Percentiles rank a stretch among this genome's conserved stretches.
Evolutionary conservation across 2,888 invertebrate species (phyloP).

Genomic region (Cheilosia soror): DNA sequence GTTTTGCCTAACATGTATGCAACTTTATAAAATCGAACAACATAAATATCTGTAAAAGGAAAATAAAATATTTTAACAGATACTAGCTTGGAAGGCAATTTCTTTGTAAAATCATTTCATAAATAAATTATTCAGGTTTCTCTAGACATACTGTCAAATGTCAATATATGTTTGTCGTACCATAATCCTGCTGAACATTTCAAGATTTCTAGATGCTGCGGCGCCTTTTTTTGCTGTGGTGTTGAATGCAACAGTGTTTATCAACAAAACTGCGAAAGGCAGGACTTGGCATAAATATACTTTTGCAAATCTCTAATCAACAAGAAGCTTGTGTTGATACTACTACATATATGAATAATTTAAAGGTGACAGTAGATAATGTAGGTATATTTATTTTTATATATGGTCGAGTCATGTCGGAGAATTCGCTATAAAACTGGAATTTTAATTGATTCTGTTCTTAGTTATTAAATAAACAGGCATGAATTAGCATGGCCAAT

Average conservation of each 20-base stretch:
- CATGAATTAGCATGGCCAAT: not conserved
- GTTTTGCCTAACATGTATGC: not conserved
- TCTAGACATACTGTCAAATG: not conserved
- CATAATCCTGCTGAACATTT: constrained; percentile 30
- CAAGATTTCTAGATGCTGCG: constrained; percentile 10
- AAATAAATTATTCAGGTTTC: constrained; percentile 29
- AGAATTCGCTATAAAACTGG: not conserved
- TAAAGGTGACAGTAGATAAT: not conserved
- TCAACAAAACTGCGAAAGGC: not conserved
- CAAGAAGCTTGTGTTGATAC: not conserved
- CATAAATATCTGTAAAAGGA: not conserved
- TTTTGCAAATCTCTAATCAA: constrained; percentile 8
- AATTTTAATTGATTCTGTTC: not conserved
- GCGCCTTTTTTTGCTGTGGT: not conserved
- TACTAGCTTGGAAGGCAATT: not conserved
- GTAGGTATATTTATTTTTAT: not conserved
- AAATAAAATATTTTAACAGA: constrained; percentile 3
- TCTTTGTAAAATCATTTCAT: constrained; percentile 3
- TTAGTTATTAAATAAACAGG: not conserved
- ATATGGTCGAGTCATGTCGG: not conserved
- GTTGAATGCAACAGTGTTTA: constrained; percentile 14
- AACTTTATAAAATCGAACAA: not conserved
- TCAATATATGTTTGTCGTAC: constrained; percentile 22
- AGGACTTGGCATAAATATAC: constrained; percentile 3
- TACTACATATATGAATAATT: not conserved